phyloP scores from a whole-genome alignment of 2,888 invertebrate species.

The Drosophila greeni region DNA sequence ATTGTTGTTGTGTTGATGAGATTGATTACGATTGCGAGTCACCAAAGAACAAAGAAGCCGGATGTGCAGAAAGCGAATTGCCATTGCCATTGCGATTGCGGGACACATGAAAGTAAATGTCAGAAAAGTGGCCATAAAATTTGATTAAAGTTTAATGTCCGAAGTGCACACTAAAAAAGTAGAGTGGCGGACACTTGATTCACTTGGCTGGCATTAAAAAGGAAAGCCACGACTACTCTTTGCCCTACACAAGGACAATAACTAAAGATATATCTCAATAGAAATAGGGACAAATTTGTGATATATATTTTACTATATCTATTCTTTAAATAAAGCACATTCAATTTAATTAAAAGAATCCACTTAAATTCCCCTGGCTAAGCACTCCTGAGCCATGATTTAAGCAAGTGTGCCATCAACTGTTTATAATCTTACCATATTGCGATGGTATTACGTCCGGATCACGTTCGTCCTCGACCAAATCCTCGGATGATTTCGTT shows the following conservation, averaged over 20 bases:
- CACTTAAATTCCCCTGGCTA: neutral
- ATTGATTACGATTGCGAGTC: constrained; percentile 67
- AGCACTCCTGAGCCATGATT: neutral
- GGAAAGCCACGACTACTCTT: neutral
- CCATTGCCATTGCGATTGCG: constrained; percentile 35
- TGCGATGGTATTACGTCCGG: constrained; percentile 88
- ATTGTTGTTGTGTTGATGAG: constrained; percentile 67
- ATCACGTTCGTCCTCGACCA: constrained; percentile 80
- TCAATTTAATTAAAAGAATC: neutral
- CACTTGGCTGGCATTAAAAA: constrained; percentile 27
- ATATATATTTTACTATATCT: neutral
- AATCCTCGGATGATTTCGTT: constrained; percentile 78
- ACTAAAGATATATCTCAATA: neutral
- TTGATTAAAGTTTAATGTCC: constrained; percentile 66
- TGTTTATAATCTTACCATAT: constrained; percentile 81
- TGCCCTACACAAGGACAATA: constrained; percentile 4
- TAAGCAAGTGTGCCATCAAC: constrained; percentile 2
- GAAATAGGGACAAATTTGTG: neutral
- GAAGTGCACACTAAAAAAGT: constrained; percentile 48
- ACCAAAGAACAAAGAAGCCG: constrained; percentile 27
- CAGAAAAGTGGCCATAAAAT: constrained; percentile 58
- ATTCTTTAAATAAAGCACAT: neutral
- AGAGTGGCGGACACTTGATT: constrained; percentile 23
- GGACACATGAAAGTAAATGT: constrained; percentile 62
- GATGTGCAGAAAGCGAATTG: constrained; percentile 27